phyloP scores from a whole-genome alignment of 1,140 invertebrate species.

The Mamestra configurata region DNA sequence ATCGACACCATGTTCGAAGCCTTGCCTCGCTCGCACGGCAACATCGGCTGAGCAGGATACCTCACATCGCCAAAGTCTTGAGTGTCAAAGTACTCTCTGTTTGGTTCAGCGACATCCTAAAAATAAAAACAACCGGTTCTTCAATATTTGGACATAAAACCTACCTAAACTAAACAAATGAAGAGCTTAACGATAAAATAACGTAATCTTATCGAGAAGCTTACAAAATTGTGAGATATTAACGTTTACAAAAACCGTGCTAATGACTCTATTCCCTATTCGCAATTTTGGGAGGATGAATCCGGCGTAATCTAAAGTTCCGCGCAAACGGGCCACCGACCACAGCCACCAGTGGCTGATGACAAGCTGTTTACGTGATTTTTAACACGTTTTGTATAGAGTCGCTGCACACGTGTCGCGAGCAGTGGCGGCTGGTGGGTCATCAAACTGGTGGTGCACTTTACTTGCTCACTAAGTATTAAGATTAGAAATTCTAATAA shows the following conservation, averaged over 20 bases:
- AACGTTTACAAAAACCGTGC: neutral
- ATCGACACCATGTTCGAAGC: constrained; percentile 53
- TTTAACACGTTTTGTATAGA: too few species aligned
- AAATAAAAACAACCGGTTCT: constrained; percentile 37
- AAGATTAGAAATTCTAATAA: too few species aligned
- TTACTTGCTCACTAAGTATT: too few species aligned
- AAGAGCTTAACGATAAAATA: neutral
- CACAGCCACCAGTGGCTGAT: too few species aligned
- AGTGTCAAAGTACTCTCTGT: constrained; percentile 58
- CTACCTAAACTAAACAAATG: neutral
- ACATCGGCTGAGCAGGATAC: constrained; percentile 27
- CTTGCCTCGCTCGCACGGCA: constrained; percentile 23
- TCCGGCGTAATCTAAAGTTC: neutral
- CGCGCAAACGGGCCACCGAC: too few species aligned
- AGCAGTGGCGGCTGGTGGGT: too few species aligned
- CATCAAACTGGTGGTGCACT: too few species aligned
- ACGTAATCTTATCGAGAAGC: neutral
- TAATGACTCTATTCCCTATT: constrained; percentile 11
- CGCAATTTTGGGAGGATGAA: neutral
- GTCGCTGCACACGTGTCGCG: too few species aligned
- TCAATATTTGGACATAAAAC: too few species aligned
- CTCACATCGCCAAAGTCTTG: constrained; percentile 51
- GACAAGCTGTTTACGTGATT: too few species aligned
- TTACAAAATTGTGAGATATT: neutral
- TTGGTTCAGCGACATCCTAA: constrained; percentile 61